phyloP scores from a whole-genome alignment of 2,113 vertebrate genomes.

The Burhinus oedicnemus region DNA sequence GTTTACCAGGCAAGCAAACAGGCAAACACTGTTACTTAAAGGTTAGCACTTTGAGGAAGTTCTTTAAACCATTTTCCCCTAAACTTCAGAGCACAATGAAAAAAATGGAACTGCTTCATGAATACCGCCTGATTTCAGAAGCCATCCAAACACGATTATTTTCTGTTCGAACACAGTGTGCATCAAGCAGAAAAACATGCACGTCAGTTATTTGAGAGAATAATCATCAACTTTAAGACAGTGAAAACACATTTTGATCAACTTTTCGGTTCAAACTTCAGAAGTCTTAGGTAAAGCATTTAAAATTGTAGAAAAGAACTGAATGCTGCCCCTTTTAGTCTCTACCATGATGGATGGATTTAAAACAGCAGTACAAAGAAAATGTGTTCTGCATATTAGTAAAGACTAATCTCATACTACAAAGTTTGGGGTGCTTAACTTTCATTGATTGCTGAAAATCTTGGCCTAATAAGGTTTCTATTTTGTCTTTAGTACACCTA shows the following conservation, averaged over 20 bases:
- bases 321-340: constrained; percentile 42
- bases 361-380: constrained; percentile 32
- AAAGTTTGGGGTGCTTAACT: constrained; percentile 38
- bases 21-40: constrained; percentile 88
- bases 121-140: constrained; percentile 74
- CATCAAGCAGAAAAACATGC: constrained; percentile 77
- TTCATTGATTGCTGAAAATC: constrained; percentile 22
- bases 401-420: background rate
- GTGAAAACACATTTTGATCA: constrained; percentile 73
- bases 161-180: constrained; percentile 75
- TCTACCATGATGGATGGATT: constrained; percentile 22
- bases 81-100: constrained; percentile 74
- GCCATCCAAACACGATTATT: constrained; percentile 67
- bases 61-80: constrained; percentile 74
- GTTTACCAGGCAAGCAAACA: constrained; percentile 93
- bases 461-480: constrained; percentile 39
- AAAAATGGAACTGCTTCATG: constrained; percentile 61
- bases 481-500: constrained; percentile 16
- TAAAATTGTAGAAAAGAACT: constrained; percentile 48
- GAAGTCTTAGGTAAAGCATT: constrained; percentile 57
- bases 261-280: constrained; percentile 68
- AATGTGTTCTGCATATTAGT: constrained; percentile 3
- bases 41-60: constrained; percentile 94
- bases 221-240: constrained; percentile 69
- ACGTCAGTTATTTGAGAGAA: constrained; percentile 64